phyloP scores from a whole-genome alignment of 2,113 vertebrate species.

The Oriolus oriolus region DNA sequence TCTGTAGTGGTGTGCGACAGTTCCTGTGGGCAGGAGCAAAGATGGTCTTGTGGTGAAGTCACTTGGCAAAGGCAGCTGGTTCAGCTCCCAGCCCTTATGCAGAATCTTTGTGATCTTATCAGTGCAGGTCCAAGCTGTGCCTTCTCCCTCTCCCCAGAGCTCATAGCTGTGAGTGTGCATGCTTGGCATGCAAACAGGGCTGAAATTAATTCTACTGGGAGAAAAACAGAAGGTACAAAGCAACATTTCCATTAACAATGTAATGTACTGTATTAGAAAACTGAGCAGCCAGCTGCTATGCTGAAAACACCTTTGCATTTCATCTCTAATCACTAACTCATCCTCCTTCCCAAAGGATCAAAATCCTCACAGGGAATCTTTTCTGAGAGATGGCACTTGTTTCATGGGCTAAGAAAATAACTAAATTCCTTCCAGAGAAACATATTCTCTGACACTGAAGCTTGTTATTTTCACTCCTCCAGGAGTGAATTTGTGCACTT shows the following conservation, averaged over 20 bases:
- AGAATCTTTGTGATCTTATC: not conserved
- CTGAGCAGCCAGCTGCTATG: not conserved
- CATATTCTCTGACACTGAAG: not conserved
- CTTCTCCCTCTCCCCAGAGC: not conserved
- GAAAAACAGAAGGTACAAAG: constrained; percentile 37
- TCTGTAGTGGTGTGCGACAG: not conserved
- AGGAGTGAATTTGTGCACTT: not conserved
- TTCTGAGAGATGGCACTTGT: not conserved
- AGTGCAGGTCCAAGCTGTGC: not conserved
- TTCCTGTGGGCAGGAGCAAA: not conserved
- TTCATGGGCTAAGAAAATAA: not conserved
- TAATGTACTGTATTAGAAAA: constrained; percentile 30
- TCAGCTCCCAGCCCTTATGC: not conserved
- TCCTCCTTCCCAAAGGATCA: not conserved
- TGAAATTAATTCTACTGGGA: constrained; percentile 28
- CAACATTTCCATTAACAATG: constrained; percentile 4
- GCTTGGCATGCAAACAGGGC: not conserved
- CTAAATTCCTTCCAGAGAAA: not conserved
- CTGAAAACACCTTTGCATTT: constrained; percentile 8
- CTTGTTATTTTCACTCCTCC: not conserved
- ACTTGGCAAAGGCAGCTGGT: not conserved
- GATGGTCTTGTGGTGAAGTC: not conserved
- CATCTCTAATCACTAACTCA: not conserved
- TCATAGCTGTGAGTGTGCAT: not conserved
- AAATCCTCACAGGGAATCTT: not conserved